These are phyloP conservation scores for Gobionotothen gibberifrons DNA, from an alignment of 2,797 vertebrate genomes.

Conservation along the genomic window DNA sequence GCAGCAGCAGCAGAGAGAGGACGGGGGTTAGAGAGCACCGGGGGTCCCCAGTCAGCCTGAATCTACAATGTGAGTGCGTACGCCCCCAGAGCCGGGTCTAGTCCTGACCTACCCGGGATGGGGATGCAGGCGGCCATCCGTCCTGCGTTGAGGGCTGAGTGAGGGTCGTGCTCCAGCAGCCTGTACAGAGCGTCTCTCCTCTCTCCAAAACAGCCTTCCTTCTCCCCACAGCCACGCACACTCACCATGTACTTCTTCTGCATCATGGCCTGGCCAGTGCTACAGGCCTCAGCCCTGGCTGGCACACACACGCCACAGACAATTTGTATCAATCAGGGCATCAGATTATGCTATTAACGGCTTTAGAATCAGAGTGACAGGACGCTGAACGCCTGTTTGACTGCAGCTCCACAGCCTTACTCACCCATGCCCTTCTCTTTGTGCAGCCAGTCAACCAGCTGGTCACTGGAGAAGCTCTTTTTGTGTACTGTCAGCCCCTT, in stretches of 20 bases:
- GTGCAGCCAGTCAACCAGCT: conserved; percentile 80
- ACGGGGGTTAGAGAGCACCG: conserved; percentile 25
- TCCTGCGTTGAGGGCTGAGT: conserved; percentile 77
- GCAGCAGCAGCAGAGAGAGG: conserved; percentile 51
- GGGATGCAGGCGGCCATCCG: conserved; percentile 74
- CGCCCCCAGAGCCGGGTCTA: conserved; percentile 11
- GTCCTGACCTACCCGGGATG: conserved; percentile 73
- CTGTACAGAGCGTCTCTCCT: conserved; percentile 74
- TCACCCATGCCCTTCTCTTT: conserved; percentile 76
- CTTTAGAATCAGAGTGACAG: not conserved
- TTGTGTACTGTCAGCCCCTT: conserved; percentile 75
- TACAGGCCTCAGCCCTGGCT: conserved; percentile 66
- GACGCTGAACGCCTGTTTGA: conserved; percentile 8
- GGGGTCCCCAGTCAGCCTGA: conserved; percentile 23
- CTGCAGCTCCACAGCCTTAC: conserved; percentile 45
- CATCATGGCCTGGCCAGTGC: conserved; percentile 70
- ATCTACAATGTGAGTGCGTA: conserved; percentile 2
- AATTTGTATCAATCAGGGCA: conserved; percentile 1
- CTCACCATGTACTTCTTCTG: conserved; percentile 80
- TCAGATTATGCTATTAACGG: too few relatives aligned
- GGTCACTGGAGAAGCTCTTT: conserved; percentile 78
- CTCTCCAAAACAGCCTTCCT: conserved; percentile 70
- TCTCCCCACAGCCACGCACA: conserved; percentile 60
- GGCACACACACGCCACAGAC: conserved; percentile 59
- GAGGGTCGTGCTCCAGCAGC: conserved; percentile 79